A percentile compares a stretch with the other conserved stretches of the same genome.
These are phyloP conservation scores for Cerastis rubricosa DNA, from an alignment of 2,888 invertebrate genomes.

Conservation along the genomic window DNA sequence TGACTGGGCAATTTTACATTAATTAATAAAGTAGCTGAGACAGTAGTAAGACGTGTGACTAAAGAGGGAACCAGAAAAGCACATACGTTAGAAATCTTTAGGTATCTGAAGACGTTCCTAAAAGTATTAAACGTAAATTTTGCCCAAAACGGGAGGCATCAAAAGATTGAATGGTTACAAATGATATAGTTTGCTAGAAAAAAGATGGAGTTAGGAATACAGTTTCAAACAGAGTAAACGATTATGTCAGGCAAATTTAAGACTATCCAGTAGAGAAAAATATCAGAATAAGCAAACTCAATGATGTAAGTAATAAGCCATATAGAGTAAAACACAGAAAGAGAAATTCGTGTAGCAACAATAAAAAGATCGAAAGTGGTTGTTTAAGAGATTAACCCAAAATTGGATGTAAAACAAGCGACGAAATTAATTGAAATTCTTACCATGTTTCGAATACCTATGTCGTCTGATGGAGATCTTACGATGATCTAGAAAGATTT, in stretches of 20 bases:
- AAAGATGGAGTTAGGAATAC: not conserved
- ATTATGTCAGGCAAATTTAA: not conserved
- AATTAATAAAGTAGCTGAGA: not conserved
- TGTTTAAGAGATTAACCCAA: slow-evolving; percentile 49
- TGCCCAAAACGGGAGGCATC: not conserved
- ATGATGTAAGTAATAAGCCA: slow-evolving; percentile 23
- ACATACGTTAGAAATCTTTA: not conserved
- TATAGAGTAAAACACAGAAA: slow-evolving; percentile 31
- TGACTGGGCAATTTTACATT: not conserved
- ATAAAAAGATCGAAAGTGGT: slow-evolving; percentile 54
- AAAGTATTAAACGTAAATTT: not conserved
- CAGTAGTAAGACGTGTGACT: no score
- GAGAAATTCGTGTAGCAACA: slow-evolving; percentile 52
- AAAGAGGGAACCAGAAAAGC: not conserved
- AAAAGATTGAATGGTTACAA: not conserved
- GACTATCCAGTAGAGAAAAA: not conserved
- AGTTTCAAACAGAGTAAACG: not conserved
- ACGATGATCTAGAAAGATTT: slow-evolving; percentile 34
- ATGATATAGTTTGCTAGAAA: not conserved
- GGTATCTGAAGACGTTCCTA: not conserved
- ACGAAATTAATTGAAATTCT: slow-evolving; percentile 49
- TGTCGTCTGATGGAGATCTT: slow-evolving; percentile 16
- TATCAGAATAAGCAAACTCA: not conserved
- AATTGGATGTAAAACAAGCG: slow-evolving; percentile 21
- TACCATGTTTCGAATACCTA: slow-evolving; percentile 21